Evolutionary conservation across 2,113 vertebrate species (phyloP), one percentile per base, ranked within the genome.

Genomic region (Calidris pygmaea): DNA sequence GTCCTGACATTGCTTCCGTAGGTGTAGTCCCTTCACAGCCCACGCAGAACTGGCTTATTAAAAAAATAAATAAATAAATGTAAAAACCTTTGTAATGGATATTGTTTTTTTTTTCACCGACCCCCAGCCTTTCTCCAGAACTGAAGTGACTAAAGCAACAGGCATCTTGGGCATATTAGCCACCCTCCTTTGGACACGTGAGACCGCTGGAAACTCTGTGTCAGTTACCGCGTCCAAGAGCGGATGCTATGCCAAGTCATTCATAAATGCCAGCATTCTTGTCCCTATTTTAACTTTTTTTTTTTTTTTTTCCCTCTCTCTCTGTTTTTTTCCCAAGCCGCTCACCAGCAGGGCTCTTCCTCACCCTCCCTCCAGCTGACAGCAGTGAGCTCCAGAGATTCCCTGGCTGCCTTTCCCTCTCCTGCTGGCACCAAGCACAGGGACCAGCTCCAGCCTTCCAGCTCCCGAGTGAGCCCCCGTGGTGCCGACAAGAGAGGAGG

Each of bases 181-280:
- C 65, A 62, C 37, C 91, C 35, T 96, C 53, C 53, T 35, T 90
- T 14, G 6, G 95, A 95, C 90, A 94, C 50, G 59, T 86, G 93
- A 97, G 78, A 41, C 70, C 3, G 5, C 79, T 96, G 93, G 94
- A 97, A 97, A 97, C 48, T 95, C 79, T 89, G 59, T 70, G 87
- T 96, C 93, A 93, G 73, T 85, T 37, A 68, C 81, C 3, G 0
- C 6, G 6, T 90, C 63, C 77, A 71, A 72, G 3, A 1, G 37
- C 26, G 10, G 56, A 91, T 7, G 8, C 13, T 39, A 60, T 59
- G 84, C 85, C 95, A 97, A 88, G 59, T n/a, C 53, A 34, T 91
- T 79, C 74, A 77, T 65, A 95, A 96, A 89, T 92, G 94, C 81
- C 90, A 96, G 83, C 0, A 0, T 78, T 81, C 22, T 65, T 66